phyloP scores from a whole-genome alignment of 1,140 invertebrate species.

The Drosophila nikananu region DNA sequence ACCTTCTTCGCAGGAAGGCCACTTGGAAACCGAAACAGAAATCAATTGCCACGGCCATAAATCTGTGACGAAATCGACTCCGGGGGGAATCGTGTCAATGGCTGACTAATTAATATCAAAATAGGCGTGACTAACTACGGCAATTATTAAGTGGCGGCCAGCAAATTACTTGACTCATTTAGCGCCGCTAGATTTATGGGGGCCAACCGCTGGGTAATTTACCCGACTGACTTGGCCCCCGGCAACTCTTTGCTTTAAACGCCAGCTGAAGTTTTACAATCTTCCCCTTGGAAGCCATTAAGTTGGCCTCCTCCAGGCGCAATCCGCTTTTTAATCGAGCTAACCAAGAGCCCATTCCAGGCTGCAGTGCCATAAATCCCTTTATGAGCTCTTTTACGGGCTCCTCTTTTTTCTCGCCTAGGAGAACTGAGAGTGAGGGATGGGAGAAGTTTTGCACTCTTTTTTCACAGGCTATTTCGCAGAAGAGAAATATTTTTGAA shows the following conservation, averaged over 20 bases:
- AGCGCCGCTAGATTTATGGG: constrained; percentile 47
- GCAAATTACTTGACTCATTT: constrained; percentile 39
- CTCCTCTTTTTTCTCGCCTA: constrained; percentile 10
- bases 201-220: constrained; percentile 6
- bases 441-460: constrained; percentile 6
- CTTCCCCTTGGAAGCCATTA: constrained; percentile 49
- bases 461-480: neutral
- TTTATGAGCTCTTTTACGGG: constrained; percentile 67
- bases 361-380: constrained; percentile 70
- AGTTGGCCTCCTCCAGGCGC: constrained; percentile 45
- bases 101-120: constrained; percentile 74
- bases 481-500: constrained; percentile 30
- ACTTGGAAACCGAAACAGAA: constrained; percentile 29
- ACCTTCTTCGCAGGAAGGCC: constrained; percentile 49
- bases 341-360: constrained; percentile 75
- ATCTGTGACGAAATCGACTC: constrained; percentile 47
- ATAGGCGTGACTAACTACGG: constrained; percentile 71
- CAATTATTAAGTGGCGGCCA: constrained; percentile 48
- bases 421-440: constrained; percentile 1
- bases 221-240: constrained; percentile 9
- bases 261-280: constrained; percentile 26
- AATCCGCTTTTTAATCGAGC: constrained; percentile 71
- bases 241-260: constrained; percentile 16
- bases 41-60: constrained; percentile 74
- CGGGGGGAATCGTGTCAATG: constrained; percentile 46